Percentiles rank a stretch among this genome's conserved stretches.
Evolutionary conservation across 2,888 invertebrate genomes (phyloP).

Genomic region (Diaprepes abbreviatus): DNA sequence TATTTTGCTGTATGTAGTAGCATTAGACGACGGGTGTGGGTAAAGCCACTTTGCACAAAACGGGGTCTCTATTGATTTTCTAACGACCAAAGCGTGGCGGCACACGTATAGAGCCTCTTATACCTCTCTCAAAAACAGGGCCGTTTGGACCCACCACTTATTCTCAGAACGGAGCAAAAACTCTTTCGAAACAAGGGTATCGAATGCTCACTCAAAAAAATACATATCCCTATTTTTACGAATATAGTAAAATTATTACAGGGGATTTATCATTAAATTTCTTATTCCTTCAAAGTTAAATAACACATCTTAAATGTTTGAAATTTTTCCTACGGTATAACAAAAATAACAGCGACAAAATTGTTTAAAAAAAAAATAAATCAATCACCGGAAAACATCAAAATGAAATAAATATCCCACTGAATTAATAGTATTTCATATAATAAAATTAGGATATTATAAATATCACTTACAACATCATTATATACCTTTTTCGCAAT

Average conservation of each 20-base stretch:
- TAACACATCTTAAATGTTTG: too few species aligned
- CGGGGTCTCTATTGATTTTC: slow-evolving; percentile 59
- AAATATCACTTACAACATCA: too few species aligned
- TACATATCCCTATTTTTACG: not conserved
- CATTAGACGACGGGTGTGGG: slow-evolving; percentile 42
- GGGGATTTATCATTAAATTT: too few species aligned
- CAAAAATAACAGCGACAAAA: too few species aligned
- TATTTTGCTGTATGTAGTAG: slow-evolving; percentile 38
- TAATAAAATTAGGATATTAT: too few species aligned
- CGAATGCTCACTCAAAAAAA: slow-evolving; percentile 16
- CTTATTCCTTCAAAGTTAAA: too few species aligned
- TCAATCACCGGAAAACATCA: too few species aligned
- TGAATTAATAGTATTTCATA: too few species aligned
- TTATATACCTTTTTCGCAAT: not conserved
- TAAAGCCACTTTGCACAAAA: slow-evolving; percentile 50
- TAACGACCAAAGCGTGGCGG: slow-evolving; percentile 53
- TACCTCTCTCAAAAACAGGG: slow-evolving; percentile 46
- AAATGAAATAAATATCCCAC: too few species aligned
- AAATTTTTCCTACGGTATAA: too few species aligned
- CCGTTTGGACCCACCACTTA: slow-evolving; percentile 48
- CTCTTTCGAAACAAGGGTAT: slow-evolving; percentile 38
- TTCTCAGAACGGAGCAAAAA: slow-evolving; percentile 46
- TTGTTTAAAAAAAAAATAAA: too few species aligned
- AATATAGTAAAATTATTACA: not conserved
- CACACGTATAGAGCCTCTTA: slow-evolving; percentile 47